Conservation (phyloP, 2,113 vertebrate species). For the Glaucidium brasilianum region DNA sequence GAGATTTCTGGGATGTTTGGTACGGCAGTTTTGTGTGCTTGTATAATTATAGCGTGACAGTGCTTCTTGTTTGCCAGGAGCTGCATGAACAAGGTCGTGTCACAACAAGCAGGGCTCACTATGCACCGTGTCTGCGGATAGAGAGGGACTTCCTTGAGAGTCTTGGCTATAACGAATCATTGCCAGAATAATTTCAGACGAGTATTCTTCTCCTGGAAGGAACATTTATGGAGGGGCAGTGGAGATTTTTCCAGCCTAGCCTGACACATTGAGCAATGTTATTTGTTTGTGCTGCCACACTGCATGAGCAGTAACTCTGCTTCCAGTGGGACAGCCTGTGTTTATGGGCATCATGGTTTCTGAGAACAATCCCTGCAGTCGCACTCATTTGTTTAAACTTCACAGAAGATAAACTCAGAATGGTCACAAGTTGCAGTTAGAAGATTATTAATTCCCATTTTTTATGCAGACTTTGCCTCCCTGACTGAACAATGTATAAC, state of each 20-base stretch:
- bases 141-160: not conserved
- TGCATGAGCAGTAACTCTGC: not conserved
- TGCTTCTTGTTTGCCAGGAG: not conserved
- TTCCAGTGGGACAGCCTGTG: not conserved
- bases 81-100: not conserved
- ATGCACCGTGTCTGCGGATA: rapidly evolving
- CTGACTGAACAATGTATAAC: not conserved
- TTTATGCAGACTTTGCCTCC: not conserved
- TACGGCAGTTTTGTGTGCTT: not conserved
- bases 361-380: not conserved
- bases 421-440: not conserved
- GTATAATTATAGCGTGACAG: rapidly evolving
- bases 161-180: not conserved
- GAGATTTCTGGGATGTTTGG: not conserved
- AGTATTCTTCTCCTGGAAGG: not conserved
- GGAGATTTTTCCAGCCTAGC: not conserved
- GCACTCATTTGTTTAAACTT: not conserved
- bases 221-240: not conserved
- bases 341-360: not conserved
- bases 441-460: not conserved
- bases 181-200: not conserved
- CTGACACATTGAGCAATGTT: not conserved
- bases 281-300: not conserved
- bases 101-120: rapidly evolving
- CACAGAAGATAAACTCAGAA: not conserved